Conservation (phyloP, 1,140 invertebrate genomes). For the Cydia pomonella region DNA sequence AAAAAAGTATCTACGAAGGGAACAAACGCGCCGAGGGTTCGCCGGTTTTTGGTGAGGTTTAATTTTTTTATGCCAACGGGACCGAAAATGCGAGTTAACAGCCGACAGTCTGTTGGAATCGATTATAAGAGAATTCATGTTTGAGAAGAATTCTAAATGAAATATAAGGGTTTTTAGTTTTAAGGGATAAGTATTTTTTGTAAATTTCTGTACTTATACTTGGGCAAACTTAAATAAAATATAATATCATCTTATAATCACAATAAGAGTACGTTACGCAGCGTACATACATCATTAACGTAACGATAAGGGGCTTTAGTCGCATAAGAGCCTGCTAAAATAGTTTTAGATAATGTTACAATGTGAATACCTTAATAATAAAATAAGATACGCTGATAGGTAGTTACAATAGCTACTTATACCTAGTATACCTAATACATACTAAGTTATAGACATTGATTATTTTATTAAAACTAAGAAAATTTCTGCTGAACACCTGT, state of each 20-base stretch:
- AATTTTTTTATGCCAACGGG: slow-evolving; percentile 48
- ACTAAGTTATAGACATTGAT: neutral
- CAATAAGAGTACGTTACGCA: neutral
- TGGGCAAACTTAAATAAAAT: neutral
- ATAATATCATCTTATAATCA: neutral
- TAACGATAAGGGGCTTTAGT: no score
- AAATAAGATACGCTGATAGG: no score
- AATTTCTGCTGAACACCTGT: neutral
- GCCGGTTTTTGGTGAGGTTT: slow-evolving; percentile 40
- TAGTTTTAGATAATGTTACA: no score
- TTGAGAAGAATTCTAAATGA: no score
- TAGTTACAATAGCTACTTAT: no score
- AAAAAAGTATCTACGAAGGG: slow-evolving; percentile 62
- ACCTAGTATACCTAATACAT: no score
- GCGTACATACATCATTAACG: neutral
- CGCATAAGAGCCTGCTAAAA: no score
- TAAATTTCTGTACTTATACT: neutral
- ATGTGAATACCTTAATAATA: no score
- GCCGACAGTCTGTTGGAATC: slow-evolving; percentile 13
- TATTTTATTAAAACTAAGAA: neutral
- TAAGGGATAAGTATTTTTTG: neutral
- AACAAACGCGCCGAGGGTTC: slow-evolving; percentile 44
- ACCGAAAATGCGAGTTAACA: slow-evolving; percentile 6
- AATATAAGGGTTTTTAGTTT: no score
- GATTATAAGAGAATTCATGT: slow-evolving; percentile 5